Conservation (phyloP, 2,888 invertebrate species). For the Pyrrhia umbra region DNA sequence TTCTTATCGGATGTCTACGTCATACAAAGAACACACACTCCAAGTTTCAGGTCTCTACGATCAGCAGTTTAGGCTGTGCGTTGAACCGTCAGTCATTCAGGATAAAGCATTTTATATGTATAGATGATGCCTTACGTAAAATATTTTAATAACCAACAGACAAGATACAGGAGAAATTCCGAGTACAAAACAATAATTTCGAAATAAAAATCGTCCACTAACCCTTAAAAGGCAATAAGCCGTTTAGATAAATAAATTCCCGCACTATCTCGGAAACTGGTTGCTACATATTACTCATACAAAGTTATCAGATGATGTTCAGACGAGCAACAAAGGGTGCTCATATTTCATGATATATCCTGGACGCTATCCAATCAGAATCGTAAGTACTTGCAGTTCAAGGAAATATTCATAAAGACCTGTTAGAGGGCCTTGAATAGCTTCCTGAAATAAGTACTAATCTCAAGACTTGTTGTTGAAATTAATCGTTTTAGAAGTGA, state of each 20-base stretch:
- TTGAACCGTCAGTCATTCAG: too few species aligned
- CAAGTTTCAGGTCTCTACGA: too few species aligned
- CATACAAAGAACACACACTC: too few species aligned
- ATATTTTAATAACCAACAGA: neutral
- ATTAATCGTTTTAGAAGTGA: constrained; percentile 13
- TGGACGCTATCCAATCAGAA: constrained; percentile 46
- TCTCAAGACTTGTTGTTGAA: neutral
- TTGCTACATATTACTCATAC: constrained; percentile 50
- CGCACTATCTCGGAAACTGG: constrained; percentile 34
- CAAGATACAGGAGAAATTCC: neutral
- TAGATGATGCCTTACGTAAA: too few species aligned
- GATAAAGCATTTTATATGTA: too few species aligned
- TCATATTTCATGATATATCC: constrained; percentile 55
- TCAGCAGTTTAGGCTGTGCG: too few species aligned
- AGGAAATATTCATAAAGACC: constrained; percentile 47
- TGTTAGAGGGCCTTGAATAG: constrained; percentile 17
- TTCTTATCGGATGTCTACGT: too few species aligned
- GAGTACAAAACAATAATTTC: neutral
- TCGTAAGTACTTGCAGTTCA: constrained; percentile 31
- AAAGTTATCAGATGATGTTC: constrained; percentile 57
- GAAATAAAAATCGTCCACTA: neutral
- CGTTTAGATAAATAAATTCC: constrained; percentile 48
- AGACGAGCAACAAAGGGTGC: constrained; percentile 46
- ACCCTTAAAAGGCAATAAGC: constrained; percentile 22
- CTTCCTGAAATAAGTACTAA: constrained; percentile 17